These are phyloP conservation scores for Mnemiopsis leidyi DNA, from an alignment of 37 sponge, comb jelly and placozoan species.

Conservation along the genomic window DNA sequence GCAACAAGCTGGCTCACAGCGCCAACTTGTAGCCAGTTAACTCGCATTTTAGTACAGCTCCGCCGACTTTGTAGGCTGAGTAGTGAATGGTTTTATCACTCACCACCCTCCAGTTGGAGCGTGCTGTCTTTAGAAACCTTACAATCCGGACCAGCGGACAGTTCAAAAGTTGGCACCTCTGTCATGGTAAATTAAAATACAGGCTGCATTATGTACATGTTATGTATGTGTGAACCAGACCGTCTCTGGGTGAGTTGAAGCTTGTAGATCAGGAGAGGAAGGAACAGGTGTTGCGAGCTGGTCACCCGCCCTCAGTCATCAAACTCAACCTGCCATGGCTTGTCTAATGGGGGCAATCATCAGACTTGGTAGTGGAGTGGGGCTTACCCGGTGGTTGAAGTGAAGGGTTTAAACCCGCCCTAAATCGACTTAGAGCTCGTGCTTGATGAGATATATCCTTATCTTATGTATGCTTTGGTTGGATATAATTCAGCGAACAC, in stretches of 20 bases:
- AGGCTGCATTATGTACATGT: background rate
- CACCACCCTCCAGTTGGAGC: background rate
- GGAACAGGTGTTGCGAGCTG: background rate
- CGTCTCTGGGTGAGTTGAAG: background rate
- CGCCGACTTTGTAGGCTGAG: background rate
- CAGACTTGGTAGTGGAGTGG: background rate
- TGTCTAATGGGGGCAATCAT: background rate
- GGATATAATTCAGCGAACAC: background rate
- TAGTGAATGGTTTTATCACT: background rate
- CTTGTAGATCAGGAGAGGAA: background rate
- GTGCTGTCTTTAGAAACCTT: background rate
- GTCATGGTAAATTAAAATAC: background rate
- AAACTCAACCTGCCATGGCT: background rate
- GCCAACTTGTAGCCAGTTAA: background rate
- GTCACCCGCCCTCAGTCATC: background rate
- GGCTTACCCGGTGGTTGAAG: background rate
- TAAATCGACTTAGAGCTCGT: too few relatives aligned
- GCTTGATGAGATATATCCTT: background rate
- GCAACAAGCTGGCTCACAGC: background rate
- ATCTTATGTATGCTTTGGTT: background rate
- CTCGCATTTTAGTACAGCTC: background rate
- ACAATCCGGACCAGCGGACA: background rate
- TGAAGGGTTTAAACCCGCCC: too few relatives aligned
- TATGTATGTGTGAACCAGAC: background rate
- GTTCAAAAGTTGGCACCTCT: background rate